A percentile compares a stretch with the other conserved stretches of the same genome.
Evolutionary conservation across 37 sponge, comb jelly and placozoan genomes (phyloP).

Genomic region (Eunapius fragilis): DNA sequence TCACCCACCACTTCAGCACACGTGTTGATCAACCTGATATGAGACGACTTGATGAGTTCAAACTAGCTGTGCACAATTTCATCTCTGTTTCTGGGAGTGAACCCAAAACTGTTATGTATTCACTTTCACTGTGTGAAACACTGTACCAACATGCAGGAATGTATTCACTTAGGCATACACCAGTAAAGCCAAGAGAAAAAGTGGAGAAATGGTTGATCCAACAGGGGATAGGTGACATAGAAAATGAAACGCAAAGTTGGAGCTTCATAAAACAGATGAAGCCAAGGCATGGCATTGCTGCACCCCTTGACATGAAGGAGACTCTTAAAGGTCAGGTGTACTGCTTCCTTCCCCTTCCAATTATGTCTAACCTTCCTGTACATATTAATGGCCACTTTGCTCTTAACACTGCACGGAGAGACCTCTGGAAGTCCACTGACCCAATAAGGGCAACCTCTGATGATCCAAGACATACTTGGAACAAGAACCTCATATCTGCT

Average conservation of each 20-base stretch:
- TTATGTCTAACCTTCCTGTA: constrained; percentile 46
- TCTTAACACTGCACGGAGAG: constrained; percentile 56
- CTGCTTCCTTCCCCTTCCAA: constrained; percentile 80
- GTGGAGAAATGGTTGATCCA: constrained; percentile 66
- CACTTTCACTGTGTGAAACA: background rate
- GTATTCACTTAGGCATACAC: background rate
- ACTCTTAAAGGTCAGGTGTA: constrained; percentile 36
- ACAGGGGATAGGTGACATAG: constrained; percentile 64
- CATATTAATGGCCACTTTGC: constrained; percentile 82
- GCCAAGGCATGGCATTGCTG: constrained; percentile 75
- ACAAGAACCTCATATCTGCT: constrained; percentile 44
- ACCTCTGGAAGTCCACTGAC: constrained; percentile 49
- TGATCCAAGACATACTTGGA: constrained; percentile 58
- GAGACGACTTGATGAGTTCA: background rate
- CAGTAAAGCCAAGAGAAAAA: background rate
- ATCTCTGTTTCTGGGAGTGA: background rate
- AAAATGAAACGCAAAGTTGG: constrained; percentile 20
- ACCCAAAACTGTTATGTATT: background rate
- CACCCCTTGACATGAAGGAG: constrained; percentile 7
- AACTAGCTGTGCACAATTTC: background rate
- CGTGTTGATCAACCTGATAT: background rate
- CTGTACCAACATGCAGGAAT: background rate
- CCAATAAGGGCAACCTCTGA: constrained; percentile 2
- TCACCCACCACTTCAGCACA: background rate
- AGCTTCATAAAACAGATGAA: constrained; percentile 6